These are phyloP conservation scores for Stramonita haemastoma DNA, from an alignment of 2,888 invertebrate species.

Conservation along the genomic window DNA sequence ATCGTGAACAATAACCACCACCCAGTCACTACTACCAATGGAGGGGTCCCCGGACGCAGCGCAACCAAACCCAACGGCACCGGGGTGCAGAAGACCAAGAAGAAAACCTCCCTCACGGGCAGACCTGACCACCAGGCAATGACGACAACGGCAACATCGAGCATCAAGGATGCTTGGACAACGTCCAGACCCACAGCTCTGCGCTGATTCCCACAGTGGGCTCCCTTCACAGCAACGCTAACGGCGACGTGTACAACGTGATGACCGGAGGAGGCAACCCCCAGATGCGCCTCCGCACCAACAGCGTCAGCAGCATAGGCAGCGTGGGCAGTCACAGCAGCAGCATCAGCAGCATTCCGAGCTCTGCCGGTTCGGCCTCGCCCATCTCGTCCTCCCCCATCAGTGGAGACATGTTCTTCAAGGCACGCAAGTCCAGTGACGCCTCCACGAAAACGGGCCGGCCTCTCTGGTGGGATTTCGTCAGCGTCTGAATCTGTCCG, in stretches of 20 bases:
- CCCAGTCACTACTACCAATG: constrained; percentile 36
- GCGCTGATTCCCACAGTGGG: neutral
- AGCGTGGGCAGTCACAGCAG: constrained; percentile 51
- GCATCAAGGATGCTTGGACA: neutral
- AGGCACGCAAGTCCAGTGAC: constrained; percentile 52
- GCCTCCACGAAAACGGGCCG: constrained; percentile 55
- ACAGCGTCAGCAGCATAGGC: constrained; percentile 77
- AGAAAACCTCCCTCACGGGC: neutral
- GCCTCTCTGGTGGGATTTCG: constrained; percentile 85
- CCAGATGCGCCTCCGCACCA: constrained; percentile 66
- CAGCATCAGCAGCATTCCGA: constrained; percentile 73
- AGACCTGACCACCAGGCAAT: neutral
- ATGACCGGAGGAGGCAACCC: neutral
- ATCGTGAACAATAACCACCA: constrained; percentile 43
- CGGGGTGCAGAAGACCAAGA: neutral
- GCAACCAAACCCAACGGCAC: neutral
- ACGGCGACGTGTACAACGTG: constrained; percentile 18
- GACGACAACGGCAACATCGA: constrained; percentile 30
- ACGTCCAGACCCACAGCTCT: neutral
- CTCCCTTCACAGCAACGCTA: constrained; percentile 18
- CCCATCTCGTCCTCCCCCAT: constrained; percentile 62
- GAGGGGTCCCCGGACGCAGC: neutral
- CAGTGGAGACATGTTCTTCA: constrained; percentile 51
- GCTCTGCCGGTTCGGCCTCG: constrained; percentile 67
- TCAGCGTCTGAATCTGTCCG: constrained; percentile 94